Evolutionary conservation across 2,113 vertebrate species (phyloP).

Genomic region (Eleginops maclovinus): DNA sequence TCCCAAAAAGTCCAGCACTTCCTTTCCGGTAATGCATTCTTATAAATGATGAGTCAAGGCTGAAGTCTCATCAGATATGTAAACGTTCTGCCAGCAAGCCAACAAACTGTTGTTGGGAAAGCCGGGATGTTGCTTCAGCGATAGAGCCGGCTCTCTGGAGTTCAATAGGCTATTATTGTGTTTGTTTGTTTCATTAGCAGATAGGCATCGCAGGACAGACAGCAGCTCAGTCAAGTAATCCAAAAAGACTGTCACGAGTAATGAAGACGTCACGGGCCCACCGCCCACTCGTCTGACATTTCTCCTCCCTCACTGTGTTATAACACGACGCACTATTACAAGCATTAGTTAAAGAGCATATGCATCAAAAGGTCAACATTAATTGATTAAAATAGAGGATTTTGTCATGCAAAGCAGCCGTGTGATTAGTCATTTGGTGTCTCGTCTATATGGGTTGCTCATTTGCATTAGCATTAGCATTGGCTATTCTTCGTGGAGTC

Average conservation of each 20-base stretch:
- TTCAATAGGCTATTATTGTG: conserved; percentile 72
- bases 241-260: conserved; percentile 13
- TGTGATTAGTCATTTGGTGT: background rate
- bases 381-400: background rate
- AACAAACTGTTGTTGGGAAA: background rate
- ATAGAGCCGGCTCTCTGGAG: conserved; percentile 25
- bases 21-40: background rate
- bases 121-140: conserved; percentile 14
- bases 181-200: conserved; percentile 70
- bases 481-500: too few species aligned
- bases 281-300: background rate
- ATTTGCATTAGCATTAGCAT: too few species aligned
- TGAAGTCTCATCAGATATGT: conserved; percentile 2
- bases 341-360: background rate
- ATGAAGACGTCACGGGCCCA: conserved; percentile 29
- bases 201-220: conserved; percentile 61
- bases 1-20: background rate
- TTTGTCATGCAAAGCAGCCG: background rate
- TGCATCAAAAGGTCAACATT: background rate
- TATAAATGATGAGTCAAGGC: background rate
- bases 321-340: background rate
- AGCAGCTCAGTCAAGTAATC: conserved; percentile 33
- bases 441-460: too few species aligned
- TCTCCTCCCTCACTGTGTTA: background rate
- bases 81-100: background rate